Evolutionary conservation across 2,113 vertebrate species (phyloP), one percentile per base, ranked within the genome.

Genomic region (Theristicus caerulescens): DNA sequence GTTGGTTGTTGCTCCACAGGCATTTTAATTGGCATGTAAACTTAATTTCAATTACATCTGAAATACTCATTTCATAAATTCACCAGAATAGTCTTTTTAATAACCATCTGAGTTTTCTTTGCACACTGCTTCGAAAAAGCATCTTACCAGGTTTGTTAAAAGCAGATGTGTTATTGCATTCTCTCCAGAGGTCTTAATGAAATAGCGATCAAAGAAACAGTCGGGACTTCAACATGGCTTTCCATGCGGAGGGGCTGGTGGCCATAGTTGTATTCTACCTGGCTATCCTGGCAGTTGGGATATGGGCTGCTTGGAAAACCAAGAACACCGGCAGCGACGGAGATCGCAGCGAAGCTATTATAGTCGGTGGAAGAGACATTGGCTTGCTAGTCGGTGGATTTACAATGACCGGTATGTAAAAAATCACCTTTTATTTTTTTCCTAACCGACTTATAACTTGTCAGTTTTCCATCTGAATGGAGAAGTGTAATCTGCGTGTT

Each of bases 291-390:
- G 96, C 98, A 52, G 99, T 99, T 94, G 99, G 99, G 40, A 99
- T 99, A 96, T 99, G 99, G 99, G 99, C 99, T 61, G 99, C 99
- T 29, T 99, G 99, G 99, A 99, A 99, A 97, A 99, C 99, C 95
- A 99, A 99, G 96, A 99, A 98, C 95, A 98, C 98, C 0, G 97
- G 99, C 59, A 98, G 95, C 0, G 91, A 90, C 59, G 99, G 98
- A 49, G 98, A 99, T 58, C 99, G 98, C 81, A 99, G 99, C 1
- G 99, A 99, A 97, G 98, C 98, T 67, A 99, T 99, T 87, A 99
- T 99, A 97, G 99, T 99, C 8, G 99, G 99, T 19, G 99, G 99
- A 65, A 98, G 99, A 72, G 99, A 99, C 94, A 99, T 99, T 58
- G 99, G 99, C 31, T 96, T 99, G 94, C 98, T 99, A 44, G 99